Percentiles rank a stretch among this genome's conserved stretches.
Conservation (phyloP, 2,113 vertebrate genomes). For the Pelmatolapia mariae region DNA sequence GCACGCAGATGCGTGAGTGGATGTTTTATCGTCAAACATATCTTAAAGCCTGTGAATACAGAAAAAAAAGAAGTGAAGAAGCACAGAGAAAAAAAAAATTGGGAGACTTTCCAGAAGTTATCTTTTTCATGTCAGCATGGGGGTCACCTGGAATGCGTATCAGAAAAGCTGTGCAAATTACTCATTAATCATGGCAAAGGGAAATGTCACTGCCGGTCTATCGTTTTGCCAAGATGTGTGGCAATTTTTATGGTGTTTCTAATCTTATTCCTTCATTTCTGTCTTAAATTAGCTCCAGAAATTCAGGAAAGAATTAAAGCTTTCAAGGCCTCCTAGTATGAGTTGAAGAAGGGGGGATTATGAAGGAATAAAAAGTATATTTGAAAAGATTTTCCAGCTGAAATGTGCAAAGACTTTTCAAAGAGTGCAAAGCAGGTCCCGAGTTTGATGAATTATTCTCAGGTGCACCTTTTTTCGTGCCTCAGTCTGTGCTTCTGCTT, state of each 20-base stretch:
- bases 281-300: neutral
- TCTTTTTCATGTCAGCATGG: conserved; percentile 15
- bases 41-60: neutral
- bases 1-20: neutral
- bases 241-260: neutral
- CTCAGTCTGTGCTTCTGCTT: neutral
- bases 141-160: conserved; percentile 25
- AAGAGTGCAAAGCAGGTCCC: neutral
- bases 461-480: conserved; percentile 9
- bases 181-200: conserved; percentile 38
- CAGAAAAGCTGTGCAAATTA: conserved; percentile 12
- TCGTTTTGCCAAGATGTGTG: conserved; percentile 27
- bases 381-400: neutral
- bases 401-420: neutral
- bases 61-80: neutral
- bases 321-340: neutral
- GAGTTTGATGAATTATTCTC: conserved; percentile 16
- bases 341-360: neutral
- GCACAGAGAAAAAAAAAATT: neutral
- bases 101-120: neutral
- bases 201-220: conserved; percentile 20
- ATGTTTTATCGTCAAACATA: neutral
- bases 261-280: neutral
- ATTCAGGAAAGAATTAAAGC: neutral
- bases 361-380: neutral